Percentiles rank a stretch among this genome's conserved stretches.
Conservation (phyloP, 2,888 invertebrate species). For the Oligia strigilis region DNA sequence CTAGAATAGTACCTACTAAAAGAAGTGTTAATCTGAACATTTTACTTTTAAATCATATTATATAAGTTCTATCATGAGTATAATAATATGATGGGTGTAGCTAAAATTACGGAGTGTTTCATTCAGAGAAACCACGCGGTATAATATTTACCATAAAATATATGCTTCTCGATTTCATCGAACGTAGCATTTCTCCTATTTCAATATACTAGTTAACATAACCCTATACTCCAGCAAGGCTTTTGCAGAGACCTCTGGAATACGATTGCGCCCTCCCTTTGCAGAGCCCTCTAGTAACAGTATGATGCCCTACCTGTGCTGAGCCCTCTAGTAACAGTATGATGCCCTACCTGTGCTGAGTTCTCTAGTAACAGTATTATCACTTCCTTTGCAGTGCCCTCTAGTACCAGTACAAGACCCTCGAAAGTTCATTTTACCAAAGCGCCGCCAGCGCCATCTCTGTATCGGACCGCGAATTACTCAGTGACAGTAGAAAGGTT, state of each 20-base stretch:
- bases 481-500: constrained; percentile 46
- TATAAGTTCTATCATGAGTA: background rate
- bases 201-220: background rate
- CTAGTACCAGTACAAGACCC: constrained; percentile 23
- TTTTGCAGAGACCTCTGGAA: constrained; percentile 11
- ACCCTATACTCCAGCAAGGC: background rate
- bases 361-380: background rate
- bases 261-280: background rate
- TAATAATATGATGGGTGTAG: background rate
- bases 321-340: background rate
- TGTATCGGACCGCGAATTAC: constrained; percentile 3
- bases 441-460: constrained; percentile 61
- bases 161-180: background rate
- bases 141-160: background rate
- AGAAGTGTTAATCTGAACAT: background rate
- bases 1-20: background rate
- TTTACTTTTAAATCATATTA: background rate
- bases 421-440: background rate
- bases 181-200: background rate
- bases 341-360: background rate
- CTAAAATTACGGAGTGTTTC: background rate
- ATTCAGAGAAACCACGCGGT: background rate
- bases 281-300: constrained; percentile 8
- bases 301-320: background rate
- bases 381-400: constrained; percentile 26